These are phyloP conservation scores for Campopleginae sp. DNA, from an alignment of 2,888 invertebrate species.

Conservation along the genomic window DNA sequence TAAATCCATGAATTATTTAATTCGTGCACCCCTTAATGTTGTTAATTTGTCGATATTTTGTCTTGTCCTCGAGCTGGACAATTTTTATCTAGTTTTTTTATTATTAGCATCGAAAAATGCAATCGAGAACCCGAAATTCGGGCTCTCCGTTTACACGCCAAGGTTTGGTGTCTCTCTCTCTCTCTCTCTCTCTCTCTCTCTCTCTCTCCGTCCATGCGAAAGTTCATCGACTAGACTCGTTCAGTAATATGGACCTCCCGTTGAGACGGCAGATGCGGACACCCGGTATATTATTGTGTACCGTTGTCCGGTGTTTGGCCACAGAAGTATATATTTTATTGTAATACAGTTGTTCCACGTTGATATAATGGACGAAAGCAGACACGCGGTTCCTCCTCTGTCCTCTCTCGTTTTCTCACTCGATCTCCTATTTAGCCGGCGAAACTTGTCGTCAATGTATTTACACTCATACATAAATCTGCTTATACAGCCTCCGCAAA, in stretches of 20 bases:
- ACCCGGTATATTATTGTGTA: slow-evolving; percentile 76
- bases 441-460: slow-evolving; percentile 61
- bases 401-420: slow-evolving; percentile 37
- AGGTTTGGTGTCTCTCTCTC: slow-evolving; percentile 52
- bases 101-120: not conserved
- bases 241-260: slow-evolving; percentile 70
- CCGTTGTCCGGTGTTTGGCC: slow-evolving; percentile 80
- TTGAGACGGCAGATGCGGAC: slow-evolving; percentile 80
- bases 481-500: not conserved
- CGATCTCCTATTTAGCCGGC: slow-evolving; percentile 56
- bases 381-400: slow-evolving; percentile 71
- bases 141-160: slow-evolving; percentile 54
- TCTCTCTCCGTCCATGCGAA: slow-evolving; percentile 24
- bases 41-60: not conserved
- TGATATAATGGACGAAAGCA: slow-evolving; percentile 71
- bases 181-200: slow-evolving; percentile 50
- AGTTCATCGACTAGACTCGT: slow-evolving; percentile 69
- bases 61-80: not conserved
- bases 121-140: slow-evolving; percentile 23
- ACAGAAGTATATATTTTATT: slow-evolving; percentile 82
- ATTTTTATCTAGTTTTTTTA: slow-evolving; percentile 3
- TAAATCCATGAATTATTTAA: not conserved
- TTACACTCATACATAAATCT: slow-evolving; percentile 19
- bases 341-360: slow-evolving; percentile 68
- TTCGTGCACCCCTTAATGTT: not conserved